These are phyloP conservation scores for Sarcophaga rosellei DNA, from an alignment of 2,888 invertebrate genomes.

Conservation along the genomic window DNA sequence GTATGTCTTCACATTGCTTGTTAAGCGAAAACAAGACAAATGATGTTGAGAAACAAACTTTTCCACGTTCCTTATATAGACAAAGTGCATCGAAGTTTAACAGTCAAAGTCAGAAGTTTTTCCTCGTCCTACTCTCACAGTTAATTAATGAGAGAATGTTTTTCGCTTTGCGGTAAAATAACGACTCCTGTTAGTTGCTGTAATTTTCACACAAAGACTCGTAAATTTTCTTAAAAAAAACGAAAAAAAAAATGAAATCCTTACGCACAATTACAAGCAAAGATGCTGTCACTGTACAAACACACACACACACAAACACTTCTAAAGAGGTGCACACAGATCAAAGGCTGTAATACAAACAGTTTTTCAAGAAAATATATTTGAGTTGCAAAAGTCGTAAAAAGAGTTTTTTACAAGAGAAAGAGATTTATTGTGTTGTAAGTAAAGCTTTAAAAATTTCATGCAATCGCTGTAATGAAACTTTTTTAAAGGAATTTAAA, in stretches of 20 bases:
- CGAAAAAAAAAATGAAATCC: not conserved
- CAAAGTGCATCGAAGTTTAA: constrained; percentile 65
- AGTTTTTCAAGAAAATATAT: too few relatives aligned
- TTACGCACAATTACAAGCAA: not conserved
- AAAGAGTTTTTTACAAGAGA: too few relatives aligned
- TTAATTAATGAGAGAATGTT: constrained; percentile 60
- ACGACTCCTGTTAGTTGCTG: constrained; percentile 21
- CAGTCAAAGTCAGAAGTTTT: constrained; percentile 60
- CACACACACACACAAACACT: not conserved
- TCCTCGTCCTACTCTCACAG: not conserved
- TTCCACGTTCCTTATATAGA: constrained; percentile 40
- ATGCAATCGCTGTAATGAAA: too few relatives aligned
- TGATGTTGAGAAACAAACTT: constrained; percentile 47
- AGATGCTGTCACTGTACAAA: not conserved
- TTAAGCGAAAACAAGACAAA: constrained; percentile 42
- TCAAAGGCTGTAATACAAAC: too few relatives aligned
- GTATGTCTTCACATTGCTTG: not conserved
- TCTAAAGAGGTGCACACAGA: too few relatives aligned
- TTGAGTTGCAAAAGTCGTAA: too few relatives aligned
- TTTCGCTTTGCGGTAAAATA: constrained; percentile 41
- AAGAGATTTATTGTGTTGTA: too few relatives aligned
- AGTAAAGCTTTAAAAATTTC: too few relatives aligned
- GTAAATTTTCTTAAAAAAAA: constrained; percentile 1
- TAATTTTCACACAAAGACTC: constrained; percentile 31
- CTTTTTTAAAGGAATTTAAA: too few relatives aligned